Evolutionary conservation across 2,113 vertebrate species (phyloP).

Genomic region (Elachura formosa): DNA sequence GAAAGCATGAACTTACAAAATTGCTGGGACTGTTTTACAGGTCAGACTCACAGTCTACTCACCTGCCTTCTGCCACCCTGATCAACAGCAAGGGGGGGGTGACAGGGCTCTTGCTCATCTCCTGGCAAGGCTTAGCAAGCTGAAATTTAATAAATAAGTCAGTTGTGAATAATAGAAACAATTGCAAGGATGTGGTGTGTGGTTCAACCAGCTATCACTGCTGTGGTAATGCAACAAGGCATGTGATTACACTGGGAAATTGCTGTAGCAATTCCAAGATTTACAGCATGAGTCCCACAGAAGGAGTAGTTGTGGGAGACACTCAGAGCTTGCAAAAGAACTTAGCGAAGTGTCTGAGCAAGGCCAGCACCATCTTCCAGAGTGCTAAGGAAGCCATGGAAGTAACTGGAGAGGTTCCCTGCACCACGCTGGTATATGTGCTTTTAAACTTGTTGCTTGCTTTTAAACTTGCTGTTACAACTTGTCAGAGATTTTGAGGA

Average conservation of each 20-base stretch:
- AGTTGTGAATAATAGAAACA: constrained; percentile 54
- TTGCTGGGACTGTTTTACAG: background rate
- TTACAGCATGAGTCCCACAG: background rate
- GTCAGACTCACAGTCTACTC: background rate
- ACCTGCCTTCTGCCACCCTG: background rate
- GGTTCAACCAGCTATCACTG: constrained; percentile 60
- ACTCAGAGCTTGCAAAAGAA: background rate
- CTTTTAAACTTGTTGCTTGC: too few relatives aligned
- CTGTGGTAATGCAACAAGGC: constrained; percentile 54
- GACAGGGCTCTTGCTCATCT: constrained; percentile 40
- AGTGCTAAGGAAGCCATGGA: background rate
- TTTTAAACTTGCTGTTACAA: too few relatives aligned
- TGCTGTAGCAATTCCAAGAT: constrained; percentile 45
- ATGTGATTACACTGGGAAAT: constrained; percentile 52
- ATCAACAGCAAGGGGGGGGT: constrained; percentile 21
- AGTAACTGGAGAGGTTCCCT: background rate
- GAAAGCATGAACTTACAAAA: background rate
- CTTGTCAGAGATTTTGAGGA: background rate
- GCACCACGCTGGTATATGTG: background rate
- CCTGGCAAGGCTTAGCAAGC: constrained; percentile 23
- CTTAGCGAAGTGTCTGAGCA: background rate
- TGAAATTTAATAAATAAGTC: constrained; percentile 56
- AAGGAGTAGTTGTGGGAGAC: background rate
- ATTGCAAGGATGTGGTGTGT: constrained; percentile 66
- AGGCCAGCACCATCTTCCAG: background rate